These are phyloP conservation scores for Myotis davidii DNA, from an alignment of 2,113 vertebrate species.

Conservation along the genomic window DNA sequence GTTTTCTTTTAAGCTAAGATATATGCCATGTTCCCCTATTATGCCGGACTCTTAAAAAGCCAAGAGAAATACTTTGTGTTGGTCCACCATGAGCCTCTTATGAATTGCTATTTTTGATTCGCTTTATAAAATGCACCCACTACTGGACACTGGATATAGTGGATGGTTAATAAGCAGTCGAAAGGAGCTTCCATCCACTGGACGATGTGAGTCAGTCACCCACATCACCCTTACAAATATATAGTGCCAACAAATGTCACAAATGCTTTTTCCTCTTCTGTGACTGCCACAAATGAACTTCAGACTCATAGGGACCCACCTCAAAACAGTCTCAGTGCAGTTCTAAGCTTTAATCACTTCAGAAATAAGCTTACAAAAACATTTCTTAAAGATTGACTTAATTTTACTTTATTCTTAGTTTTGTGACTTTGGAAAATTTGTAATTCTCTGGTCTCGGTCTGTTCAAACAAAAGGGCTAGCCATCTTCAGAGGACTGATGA, in stretches of 20 bases:
- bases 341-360: not conserved
- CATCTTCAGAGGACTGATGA: not conserved
- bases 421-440: not conserved
- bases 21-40: conserved; percentile 61
- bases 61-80: conserved; percentile 55
- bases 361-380: conserved; percentile 17
- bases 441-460: not conserved
- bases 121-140: conserved; percentile 45
- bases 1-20: conserved; percentile 77
- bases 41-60: conserved; percentile 56
- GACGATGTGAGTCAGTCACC: conserved; percentile 42
- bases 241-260: conserved; percentile 25
- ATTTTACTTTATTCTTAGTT: not conserved
- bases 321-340: not conserved
- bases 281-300: conserved; percentile 8
- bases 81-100: conserved; percentile 11
- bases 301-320: not conserved
- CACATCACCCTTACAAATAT: not conserved
- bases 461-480: not conserved
- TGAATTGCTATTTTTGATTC: conserved; percentile 3
- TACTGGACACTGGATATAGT: conserved; percentile 23
- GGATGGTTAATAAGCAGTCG: conserved; percentile 49
- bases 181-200: conserved; percentile 25
- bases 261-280: conserved; percentile 35
- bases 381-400: not conserved